Evolutionary conservation across 2,888 invertebrate species (phyloP).

Genomic region (Lepidonotus clava): DNA sequence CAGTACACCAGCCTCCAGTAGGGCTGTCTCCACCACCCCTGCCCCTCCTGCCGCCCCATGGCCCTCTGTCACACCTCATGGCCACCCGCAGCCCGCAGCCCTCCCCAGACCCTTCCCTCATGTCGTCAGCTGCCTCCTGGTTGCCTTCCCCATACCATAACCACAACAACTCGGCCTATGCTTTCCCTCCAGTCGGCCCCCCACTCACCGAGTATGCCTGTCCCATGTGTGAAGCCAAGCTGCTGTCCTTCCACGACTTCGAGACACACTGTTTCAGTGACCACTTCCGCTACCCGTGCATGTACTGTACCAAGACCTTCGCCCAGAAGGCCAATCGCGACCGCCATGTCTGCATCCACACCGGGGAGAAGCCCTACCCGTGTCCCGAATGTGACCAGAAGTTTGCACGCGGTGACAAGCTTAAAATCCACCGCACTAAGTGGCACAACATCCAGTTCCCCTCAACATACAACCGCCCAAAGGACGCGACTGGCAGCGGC

Average conservation of each 20-base stretch:
- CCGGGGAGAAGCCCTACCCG: slow-evolving; percentile 74
- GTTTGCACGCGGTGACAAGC: slow-evolving; percentile 68
- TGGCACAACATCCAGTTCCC: slow-evolving; percentile 60
- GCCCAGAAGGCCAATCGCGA: slow-evolving; percentile 78
- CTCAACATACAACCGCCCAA: slow-evolving; percentile 34
- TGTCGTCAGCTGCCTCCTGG: slow-evolving; percentile 37
- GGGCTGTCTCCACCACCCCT: slow-evolving; percentile 13
- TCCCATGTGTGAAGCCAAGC: slow-evolving; percentile 44
- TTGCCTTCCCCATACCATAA: slow-evolving; percentile 17
- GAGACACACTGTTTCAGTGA: slow-evolving; percentile 73
- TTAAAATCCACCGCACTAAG: slow-evolving; percentile 65
- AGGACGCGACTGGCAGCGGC: slow-evolving; percentile 34
- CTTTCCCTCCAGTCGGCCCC: background rate
- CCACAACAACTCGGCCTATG: slow-evolving; percentile 24
- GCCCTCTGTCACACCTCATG: slow-evolving; percentile 21
- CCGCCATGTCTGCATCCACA: slow-evolving; percentile 78
- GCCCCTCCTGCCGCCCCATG: background rate
- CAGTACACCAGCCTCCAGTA: background rate
- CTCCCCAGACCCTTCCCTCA: slow-evolving; percentile 24
- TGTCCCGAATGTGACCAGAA: slow-evolving; percentile 65
- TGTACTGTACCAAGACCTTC: slow-evolving; percentile 77
- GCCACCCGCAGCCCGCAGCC: slow-evolving; percentile 12
- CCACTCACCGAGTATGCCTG: background rate
- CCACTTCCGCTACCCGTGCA: slow-evolving; percentile 77
- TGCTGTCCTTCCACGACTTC: slow-evolving; percentile 68